These are phyloP conservation scores for Sisor rabdophorus DNA, from an alignment of 2,113 vertebrate genomes.

Conservation along the genomic window DNA sequence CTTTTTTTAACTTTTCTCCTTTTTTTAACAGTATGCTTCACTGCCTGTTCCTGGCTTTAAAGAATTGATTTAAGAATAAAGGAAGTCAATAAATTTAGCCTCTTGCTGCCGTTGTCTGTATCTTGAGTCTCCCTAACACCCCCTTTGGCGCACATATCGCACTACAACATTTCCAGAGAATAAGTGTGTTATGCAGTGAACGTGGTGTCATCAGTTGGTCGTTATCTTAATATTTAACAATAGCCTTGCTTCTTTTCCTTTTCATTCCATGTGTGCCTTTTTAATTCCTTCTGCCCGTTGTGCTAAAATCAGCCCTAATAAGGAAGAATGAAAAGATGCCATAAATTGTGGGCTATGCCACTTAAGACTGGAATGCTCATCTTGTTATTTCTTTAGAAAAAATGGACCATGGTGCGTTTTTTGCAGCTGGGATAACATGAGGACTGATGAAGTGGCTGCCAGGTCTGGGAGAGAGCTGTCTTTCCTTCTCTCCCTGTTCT, in stretches of 20 bases:
- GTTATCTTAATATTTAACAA: not conserved
- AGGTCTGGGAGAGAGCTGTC: constrained; percentile 30
- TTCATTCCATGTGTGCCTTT: constrained; percentile 1
- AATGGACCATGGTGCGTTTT: constrained; percentile 27
- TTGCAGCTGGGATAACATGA: constrained; percentile 46
- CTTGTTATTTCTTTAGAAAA: constrained; percentile 44
- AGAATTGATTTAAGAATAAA: constrained; percentile 24
- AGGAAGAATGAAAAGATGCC: constrained; percentile 35
- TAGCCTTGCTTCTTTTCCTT: not conserved
- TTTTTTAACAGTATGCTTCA: not conserved
- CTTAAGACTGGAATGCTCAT: constrained; percentile 43
- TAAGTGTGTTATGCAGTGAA: constrained; percentile 2
- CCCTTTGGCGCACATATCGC: constrained; percentile 6
- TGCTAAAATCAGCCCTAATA: constrained; percentile 35
- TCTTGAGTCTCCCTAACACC: constrained; percentile 21
- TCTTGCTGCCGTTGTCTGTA: constrained; percentile 3
- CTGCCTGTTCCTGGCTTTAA: constrained; percentile 4
- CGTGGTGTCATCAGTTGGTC: constrained; percentile 20
- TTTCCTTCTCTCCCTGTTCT: constrained; percentile 20
- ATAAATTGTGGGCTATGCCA: constrained; percentile 35
- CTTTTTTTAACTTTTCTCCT: not conserved
- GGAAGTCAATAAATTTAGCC: constrained; percentile 17
- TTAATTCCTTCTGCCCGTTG: constrained; percentile 8
- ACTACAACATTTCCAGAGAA: constrained; percentile 15
- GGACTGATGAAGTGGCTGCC: constrained; percentile 41